phyloP scores from a whole-genome alignment of 2,888 invertebrate species.

The Rhamnusium bicolor region DNA sequence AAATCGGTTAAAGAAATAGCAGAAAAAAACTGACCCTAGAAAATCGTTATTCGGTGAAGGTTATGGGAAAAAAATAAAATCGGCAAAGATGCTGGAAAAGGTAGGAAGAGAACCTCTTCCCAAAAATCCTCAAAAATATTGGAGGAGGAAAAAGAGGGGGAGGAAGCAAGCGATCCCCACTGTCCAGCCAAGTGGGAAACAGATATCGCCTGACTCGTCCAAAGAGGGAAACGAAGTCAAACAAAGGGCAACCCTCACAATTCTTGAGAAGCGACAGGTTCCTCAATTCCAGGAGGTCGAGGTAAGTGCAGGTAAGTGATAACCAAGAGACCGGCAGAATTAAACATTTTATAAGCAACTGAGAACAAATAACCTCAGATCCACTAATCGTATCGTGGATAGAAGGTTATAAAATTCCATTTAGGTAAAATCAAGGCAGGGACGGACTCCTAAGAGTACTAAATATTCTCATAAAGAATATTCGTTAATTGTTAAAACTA shows the following conservation, averaged over 20 bases:
- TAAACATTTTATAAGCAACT: too few species aligned
- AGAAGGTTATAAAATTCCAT: conserved; percentile 6
- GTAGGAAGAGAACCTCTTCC: too few species aligned
- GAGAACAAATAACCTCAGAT: too few species aligned
- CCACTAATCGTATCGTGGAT: conserved; percentile 12
- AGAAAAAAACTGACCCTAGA: too few species aligned
- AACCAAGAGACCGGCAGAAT: too few species aligned
- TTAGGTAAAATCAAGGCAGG: not conserved
- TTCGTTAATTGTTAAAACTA: not conserved
- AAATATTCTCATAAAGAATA: conserved; percentile 2
- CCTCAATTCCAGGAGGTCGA: not conserved
- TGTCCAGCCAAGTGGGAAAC: not conserved
- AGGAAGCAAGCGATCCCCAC: not conserved
- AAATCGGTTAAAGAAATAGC: too few species aligned
- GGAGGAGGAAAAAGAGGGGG: too few species aligned
- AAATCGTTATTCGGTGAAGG: too few species aligned
- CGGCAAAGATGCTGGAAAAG: too few species aligned
- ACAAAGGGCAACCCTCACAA: conserved; percentile 2
- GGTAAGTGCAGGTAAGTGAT: too few species aligned
- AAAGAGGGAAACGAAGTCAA: conserved; percentile 1
- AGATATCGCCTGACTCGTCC: not conserved
- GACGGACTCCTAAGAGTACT: not conserved
- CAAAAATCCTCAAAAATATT: too few species aligned
- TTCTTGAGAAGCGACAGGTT: not conserved
- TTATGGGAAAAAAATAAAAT: too few species aligned